These are phyloP conservation scores for Drosophila barbarae DNA, from an alignment of 2,888 invertebrate species.

Conservation along the genomic window DNA sequence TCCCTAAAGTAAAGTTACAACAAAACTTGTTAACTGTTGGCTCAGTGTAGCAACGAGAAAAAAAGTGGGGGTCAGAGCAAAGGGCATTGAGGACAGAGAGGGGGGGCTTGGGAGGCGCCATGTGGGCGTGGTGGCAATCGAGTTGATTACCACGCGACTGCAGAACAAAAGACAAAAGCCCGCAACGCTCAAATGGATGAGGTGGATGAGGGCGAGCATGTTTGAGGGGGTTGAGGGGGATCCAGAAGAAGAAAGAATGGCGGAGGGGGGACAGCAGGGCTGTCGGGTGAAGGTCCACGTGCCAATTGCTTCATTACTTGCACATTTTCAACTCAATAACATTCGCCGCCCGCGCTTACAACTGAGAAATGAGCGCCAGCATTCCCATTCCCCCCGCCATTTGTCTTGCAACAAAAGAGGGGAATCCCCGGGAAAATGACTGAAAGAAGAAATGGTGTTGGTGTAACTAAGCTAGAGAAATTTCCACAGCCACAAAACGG, in stretches of 20 bases:
- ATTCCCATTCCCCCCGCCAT: neutral
- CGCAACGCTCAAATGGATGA: slow-evolving; percentile 27
- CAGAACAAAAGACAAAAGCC: slow-evolving; percentile 51
- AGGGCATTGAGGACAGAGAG: slow-evolving; percentile 28
- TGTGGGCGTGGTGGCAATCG: slow-evolving; percentile 48
- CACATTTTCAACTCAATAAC: slow-evolving; percentile 48
- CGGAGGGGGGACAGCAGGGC: neutral
- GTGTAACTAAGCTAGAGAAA: slow-evolving; percentile 15
- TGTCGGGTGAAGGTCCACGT: slow-evolving; percentile 15
- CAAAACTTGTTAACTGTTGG: neutral
- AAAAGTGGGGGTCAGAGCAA: slow-evolving; percentile 43
- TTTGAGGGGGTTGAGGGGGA: neutral
- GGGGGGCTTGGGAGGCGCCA: neutral
- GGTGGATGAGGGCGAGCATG: neutral
- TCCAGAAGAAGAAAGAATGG: too few relatives aligned
- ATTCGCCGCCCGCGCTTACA: slow-evolving; percentile 1
- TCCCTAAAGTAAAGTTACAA: too few relatives aligned
- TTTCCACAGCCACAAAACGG: slow-evolving; percentile 5
- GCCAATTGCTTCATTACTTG: slow-evolving; percentile 49
- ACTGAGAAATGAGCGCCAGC: slow-evolving; percentile 6
- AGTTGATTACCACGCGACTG: slow-evolving; percentile 62
- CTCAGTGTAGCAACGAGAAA: neutral
- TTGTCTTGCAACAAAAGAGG: neutral
- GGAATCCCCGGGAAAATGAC: neutral
- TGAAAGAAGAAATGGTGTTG: neutral